These are phyloP conservation scores for Dromaius novaehollandiae DNA, from an alignment of 2,113 vertebrate genomes.

Conservation along the genomic window DNA sequence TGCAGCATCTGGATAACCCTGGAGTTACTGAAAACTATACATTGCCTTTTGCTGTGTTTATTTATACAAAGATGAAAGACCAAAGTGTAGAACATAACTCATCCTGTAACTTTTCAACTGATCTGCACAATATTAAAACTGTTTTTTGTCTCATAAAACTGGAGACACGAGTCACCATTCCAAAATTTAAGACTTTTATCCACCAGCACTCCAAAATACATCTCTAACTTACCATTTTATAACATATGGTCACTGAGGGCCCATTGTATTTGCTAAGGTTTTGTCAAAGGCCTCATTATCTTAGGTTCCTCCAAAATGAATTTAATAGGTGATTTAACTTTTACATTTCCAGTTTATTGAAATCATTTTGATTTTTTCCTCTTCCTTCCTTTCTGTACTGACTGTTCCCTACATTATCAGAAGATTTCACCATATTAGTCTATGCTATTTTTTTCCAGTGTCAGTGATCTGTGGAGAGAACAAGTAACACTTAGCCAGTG, in stretches of 20 bases:
- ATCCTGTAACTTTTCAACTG: neutral
- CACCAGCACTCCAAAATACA: neutral
- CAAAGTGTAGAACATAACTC: neutral
- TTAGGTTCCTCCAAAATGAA: neutral
- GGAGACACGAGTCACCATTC: neutral
- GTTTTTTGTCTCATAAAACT: neutral
- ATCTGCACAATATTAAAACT: neutral
- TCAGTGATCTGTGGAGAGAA: neutral
- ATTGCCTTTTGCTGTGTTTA: neutral
- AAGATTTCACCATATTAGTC: neutral
- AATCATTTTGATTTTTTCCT: neutral
- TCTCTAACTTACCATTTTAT: neutral
- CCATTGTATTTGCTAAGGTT: neutral
- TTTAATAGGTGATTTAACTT: neutral
- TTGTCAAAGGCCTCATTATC: neutral
- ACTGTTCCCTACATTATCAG: neutral
- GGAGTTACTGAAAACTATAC: neutral
- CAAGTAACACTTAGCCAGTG: neutral
- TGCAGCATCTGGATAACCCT: neutral
- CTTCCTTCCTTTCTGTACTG: neutral
- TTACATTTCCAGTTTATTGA: neutral
- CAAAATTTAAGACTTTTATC: neutral
- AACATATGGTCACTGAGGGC: neutral
- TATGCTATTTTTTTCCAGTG: neutral
- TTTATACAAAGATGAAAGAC: neutral